Base-by-base conservation (phyloP, 2,797 vertebrate genomes). In the Taenioides sp. region DNA sequence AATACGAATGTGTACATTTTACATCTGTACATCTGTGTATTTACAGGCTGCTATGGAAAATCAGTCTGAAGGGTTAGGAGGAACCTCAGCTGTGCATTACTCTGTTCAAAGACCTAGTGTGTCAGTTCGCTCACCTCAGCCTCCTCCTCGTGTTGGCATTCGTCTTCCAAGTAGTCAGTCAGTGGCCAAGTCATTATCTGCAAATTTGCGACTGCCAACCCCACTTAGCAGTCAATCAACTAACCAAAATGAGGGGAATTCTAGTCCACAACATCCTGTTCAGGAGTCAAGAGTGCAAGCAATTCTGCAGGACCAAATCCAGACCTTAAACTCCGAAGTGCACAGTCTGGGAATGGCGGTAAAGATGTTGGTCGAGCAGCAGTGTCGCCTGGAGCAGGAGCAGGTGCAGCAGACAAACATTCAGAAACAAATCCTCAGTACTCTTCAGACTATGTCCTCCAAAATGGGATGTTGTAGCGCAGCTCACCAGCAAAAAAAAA, bases 401-500 rank as follows among this genome's bases (percentile, higher is more conserved):
- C 95, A 96, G 82, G 85, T 80, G 1, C 94, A 95, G 72, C 95
- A 96, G 87, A 96, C 95, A 1, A 90, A 90, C 52, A 88, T 96
- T 76, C 96, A 96, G 86, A 95, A 92, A 74, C 95, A 96, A 87
- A 93, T 96, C 79, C 91, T 97, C 67, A 83, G 87, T 86, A 93
- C 91, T 0, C 90, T 96, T 23, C 95, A 96, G 88, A 92, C 86
- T 73, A 81, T 96, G 1, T 77, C 91, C 61, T 86, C 92, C 74
- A 93, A 92, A 0, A 7, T 91, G 1, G 90, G 88, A 75, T 82
- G 79, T 0, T 88, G 90, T 78, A 82, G 69, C 70, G 69, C 62
- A 22, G 76, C 70, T 47, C 87, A 87, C 3, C 87, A 80, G 27
- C 82, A 82, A 69, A 85, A 84, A 34, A 84, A 84, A 89, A 87